phyloP scores from a whole-genome alignment of 2,113 vertebrate species.

The Ochotona curzoniae region DNA sequence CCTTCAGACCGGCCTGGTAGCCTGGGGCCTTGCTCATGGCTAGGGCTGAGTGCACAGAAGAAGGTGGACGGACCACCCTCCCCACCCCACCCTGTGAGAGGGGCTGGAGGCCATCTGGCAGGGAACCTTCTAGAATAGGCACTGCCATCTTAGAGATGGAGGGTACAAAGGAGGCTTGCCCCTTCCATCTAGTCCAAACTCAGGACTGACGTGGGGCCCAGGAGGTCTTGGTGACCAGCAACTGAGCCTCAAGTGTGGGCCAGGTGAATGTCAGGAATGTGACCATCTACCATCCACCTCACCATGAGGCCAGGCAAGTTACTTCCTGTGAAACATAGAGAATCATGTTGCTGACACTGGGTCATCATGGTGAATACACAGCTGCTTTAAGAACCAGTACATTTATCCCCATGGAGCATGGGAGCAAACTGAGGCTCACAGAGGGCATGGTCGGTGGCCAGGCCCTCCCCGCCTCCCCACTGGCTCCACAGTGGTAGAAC shows the following conservation, averaged over 20 bases:
- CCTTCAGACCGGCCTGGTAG: too few species aligned
- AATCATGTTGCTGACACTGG: background rate
- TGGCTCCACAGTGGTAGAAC: background rate
- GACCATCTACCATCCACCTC: too few species aligned
- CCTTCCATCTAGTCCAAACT: background rate
- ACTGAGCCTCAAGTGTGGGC: background rate
- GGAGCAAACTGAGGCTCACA: background rate
- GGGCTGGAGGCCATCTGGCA: too few species aligned
- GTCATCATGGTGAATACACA: background rate
- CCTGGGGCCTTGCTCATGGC: too few species aligned
- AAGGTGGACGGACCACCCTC: background rate
- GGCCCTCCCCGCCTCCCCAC: too few species aligned
- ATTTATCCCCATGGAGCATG: background rate
- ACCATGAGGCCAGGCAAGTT: background rate
- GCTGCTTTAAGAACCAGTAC: background rate
- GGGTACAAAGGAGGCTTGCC: background rate
- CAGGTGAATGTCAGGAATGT: background rate
- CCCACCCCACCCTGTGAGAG: background rate
- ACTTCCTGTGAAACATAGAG: conserved; percentile 12
- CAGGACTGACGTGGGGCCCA: background rate
- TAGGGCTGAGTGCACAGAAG: too few species aligned
- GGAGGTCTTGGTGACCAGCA: background rate
- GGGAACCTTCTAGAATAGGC: background rate
- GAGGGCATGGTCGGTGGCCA: too few species aligned
- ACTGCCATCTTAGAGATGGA: background rate